These are phyloP conservation scores for Coracias cyanogaster DNA, from an alignment of 2,797 vertebrate genomes.

Conservation along the genomic window DNA sequence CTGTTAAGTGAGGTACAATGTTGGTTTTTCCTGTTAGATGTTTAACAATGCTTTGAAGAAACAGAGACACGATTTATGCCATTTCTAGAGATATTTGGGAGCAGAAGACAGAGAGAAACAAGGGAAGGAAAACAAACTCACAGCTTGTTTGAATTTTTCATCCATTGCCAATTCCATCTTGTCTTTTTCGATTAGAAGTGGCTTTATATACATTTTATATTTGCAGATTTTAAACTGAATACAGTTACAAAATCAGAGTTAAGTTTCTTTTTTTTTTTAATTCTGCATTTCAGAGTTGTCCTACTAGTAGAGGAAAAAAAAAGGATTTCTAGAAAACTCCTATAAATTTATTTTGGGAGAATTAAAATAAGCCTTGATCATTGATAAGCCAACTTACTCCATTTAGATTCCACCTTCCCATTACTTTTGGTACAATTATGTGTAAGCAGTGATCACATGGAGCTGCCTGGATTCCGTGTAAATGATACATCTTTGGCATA, in stretches of 20 bases:
- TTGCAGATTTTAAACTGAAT: not conserved
- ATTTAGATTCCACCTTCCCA: not conserved
- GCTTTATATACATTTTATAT: not conserved
- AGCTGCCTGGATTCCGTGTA: conserved; percentile 31
- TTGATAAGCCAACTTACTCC: not conserved
- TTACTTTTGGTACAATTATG: conserved; percentile 21
- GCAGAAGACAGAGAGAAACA: not conserved
- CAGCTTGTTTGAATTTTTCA: not conserved
- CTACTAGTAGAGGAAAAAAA: not conserved
- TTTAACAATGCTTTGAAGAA: not conserved
- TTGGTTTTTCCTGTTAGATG: not conserved
- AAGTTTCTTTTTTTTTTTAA: not conserved
- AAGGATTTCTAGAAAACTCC: not conserved
- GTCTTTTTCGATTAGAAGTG: not conserved
- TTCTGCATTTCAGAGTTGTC: not conserved
- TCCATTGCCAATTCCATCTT: not conserved
- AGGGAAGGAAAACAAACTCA: not conserved
- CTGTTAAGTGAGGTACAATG: not conserved
- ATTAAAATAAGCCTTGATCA: not conserved
- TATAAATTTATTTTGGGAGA: not conserved
- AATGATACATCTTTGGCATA: not conserved
- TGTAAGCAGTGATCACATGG: not conserved
- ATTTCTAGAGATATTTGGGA: not conserved
- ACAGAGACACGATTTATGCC: not conserved
- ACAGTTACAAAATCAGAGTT: not conserved